A percentile compares a stretch with the other conserved stretches of the same genome.
These are phyloP conservation scores for Pharmacophagus antenor DNA, from an alignment of 2,888 invertebrate genomes.

Conservation along the genomic window DNA sequence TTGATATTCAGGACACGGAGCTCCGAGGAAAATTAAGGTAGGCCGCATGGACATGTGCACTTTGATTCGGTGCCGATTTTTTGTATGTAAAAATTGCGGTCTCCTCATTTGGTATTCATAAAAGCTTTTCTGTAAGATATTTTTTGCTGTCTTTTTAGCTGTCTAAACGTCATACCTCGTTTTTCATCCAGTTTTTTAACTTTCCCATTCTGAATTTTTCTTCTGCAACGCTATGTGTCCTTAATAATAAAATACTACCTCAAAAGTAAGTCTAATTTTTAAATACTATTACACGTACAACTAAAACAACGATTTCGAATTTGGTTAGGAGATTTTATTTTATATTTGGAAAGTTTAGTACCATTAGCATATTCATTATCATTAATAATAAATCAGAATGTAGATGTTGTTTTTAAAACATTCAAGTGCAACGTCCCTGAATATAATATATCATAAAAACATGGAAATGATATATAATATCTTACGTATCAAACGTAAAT, in stretches of 20 bases:
- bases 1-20: constrained; percentile 65
- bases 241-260: neutral
- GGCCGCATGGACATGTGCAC: constrained; percentile 67
- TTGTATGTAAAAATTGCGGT: constrained; percentile 61
- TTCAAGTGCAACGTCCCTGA: too few relatives aligned
- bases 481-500: too few relatives aligned
- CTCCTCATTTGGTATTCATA: constrained; percentile 70
- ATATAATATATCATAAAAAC: too few relatives aligned
- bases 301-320: too few relatives aligned
- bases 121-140: constrained; percentile 51
- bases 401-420: neutral
- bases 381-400: neutral
- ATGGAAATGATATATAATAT: too few relatives aligned
- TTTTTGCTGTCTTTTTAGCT: constrained; percentile 51
- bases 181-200: constrained; percentile 25
- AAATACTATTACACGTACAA: too few relatives aligned
- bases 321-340: neutral
- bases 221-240: neutral
- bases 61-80: constrained; percentile 71
- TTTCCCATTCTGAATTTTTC: constrained; percentile 17
- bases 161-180: constrained; percentile 40
- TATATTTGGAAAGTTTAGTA: too few relatives aligned
- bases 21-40: constrained; percentile 72
- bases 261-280: neutral
- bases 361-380: neutral